Conservation (phyloP, 2,797 vertebrate species). For the Crypturellus tataupa region DNA sequence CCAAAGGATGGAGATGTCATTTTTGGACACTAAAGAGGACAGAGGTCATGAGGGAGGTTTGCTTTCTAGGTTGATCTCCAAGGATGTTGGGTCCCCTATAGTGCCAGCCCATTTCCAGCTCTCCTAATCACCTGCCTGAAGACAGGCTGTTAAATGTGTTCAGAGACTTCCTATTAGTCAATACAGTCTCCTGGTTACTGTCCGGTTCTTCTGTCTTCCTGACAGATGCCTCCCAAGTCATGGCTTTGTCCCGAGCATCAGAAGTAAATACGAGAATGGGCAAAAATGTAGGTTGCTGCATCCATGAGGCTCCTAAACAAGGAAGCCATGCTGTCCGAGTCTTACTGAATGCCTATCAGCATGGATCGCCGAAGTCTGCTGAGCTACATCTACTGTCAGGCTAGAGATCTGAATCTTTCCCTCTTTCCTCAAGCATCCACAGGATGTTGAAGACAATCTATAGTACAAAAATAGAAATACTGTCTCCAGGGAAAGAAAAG, state of each 20-base stretch:
- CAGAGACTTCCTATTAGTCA: background rate
- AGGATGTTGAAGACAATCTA: background rate
- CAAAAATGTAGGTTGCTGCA: background rate
- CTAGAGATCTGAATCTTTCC: background rate
- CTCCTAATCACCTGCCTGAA: background rate
- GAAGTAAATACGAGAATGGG: background rate
- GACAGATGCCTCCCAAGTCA: background rate
- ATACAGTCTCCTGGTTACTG: background rate
- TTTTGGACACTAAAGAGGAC: background rate
- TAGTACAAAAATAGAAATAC: background rate
- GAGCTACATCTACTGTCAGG: background rate
- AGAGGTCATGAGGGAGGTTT: background rate
- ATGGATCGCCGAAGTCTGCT: background rate
- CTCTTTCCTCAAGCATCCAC: background rate
- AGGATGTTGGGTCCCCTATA: background rate
- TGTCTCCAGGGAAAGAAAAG: background rate
- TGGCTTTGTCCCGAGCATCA: background rate
- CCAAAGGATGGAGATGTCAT: background rate
- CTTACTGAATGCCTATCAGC: background rate
- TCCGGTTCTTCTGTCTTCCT: background rate
- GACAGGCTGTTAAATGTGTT: background rate
- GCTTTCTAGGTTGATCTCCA: background rate
- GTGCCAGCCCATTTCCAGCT: background rate
- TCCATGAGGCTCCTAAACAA: background rate
- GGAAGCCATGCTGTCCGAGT: background rate